phyloP scores from a whole-genome alignment of 2,888 invertebrate genomes.

The Catocala fraxini region DNA sequence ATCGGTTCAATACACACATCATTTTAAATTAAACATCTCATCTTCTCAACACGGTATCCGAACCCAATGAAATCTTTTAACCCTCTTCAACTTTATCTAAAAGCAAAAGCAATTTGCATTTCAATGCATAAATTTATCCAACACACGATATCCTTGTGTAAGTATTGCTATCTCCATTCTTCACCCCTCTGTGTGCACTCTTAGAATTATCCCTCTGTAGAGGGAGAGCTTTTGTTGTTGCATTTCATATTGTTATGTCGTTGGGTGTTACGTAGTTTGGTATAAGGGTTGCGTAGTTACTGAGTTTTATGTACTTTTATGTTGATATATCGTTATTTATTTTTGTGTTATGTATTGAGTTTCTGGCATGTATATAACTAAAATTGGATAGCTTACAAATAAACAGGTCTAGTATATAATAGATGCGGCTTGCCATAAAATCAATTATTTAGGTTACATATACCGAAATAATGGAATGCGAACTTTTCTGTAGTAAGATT shows the following conservation, averaged over 20 bases:
- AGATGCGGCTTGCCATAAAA: too few relatives aligned
- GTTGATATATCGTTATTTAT: background rate
- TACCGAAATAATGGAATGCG: too few relatives aligned
- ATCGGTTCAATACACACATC: conserved; percentile 23
- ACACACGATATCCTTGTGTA: conserved; percentile 66
- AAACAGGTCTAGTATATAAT: too few relatives aligned
- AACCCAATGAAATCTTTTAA: conserved; percentile 47
- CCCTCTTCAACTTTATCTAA: conserved; percentile 55
- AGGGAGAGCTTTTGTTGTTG: conserved; percentile 61
- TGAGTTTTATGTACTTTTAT: background rate
- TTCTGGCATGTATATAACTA: too few relatives aligned
- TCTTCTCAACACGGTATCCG: conserved; percentile 14
- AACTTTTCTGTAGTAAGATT: too few relatives aligned
- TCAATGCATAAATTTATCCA: conserved; percentile 84
- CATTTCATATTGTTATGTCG: conserved; percentile 55
- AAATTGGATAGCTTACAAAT: too few relatives aligned
- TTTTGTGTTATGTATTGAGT: background rate
- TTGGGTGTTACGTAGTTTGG: conserved; percentile 23
- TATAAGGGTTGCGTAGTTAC: background rate
- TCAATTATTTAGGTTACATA: too few relatives aligned
- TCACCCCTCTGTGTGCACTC: conserved; percentile 73
- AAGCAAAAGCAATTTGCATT: conserved; percentile 77
- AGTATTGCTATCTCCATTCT: conserved; percentile 79
- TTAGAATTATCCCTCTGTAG: conserved; percentile 31
- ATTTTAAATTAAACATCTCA: conserved; percentile 28